Evolutionary conservation across 1,140 invertebrate species (phyloP).

Genomic region (Anastatus disparis): DNA sequence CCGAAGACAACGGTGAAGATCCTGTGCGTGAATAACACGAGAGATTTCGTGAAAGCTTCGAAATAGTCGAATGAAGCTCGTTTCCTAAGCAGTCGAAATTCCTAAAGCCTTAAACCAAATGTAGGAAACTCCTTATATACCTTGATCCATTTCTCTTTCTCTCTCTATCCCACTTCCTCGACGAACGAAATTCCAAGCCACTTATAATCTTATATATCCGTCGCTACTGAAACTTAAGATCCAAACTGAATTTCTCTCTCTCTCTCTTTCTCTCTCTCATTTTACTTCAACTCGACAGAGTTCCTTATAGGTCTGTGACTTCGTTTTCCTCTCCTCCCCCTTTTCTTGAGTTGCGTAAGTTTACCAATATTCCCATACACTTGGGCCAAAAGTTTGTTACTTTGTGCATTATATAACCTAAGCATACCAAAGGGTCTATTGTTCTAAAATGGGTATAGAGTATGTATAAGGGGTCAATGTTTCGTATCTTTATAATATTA

Average conservation of each 20-base stretch:
- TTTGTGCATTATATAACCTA: constrained; percentile 19
- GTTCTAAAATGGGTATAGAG: too few species aligned
- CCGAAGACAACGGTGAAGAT: too few species aligned
- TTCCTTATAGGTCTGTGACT: too few species aligned
- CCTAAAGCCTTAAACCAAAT: constrained; percentile 7
- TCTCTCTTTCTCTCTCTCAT: not conserved
- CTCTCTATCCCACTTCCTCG: not conserved
- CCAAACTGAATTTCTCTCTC: constrained; percentile 22
- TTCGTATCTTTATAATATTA: too few species aligned
- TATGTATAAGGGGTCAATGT: too few species aligned
- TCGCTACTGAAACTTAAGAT: constrained; percentile 31
- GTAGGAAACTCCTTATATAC: not conserved
- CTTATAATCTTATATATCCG: constrained; percentile 34
- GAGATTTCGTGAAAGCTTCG: constrained; percentile 1
- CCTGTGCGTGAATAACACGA: constrained; percentile 12
- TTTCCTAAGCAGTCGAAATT: constrained; percentile 11
- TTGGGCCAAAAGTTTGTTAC: constrained; percentile 30
- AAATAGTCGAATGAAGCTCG: not conserved
- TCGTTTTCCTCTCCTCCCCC: not conserved
- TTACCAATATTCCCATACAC: constrained; percentile 40
- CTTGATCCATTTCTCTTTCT: too few species aligned
- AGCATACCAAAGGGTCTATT: too few species aligned
- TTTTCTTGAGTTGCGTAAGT: constrained; percentile 18
- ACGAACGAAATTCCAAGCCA: constrained; percentile 17
- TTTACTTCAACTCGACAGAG: too few species aligned